phyloP scores from a whole-genome alignment of 1,140 invertebrate genomes.

The Lysiphlebus fabarum region DNA sequence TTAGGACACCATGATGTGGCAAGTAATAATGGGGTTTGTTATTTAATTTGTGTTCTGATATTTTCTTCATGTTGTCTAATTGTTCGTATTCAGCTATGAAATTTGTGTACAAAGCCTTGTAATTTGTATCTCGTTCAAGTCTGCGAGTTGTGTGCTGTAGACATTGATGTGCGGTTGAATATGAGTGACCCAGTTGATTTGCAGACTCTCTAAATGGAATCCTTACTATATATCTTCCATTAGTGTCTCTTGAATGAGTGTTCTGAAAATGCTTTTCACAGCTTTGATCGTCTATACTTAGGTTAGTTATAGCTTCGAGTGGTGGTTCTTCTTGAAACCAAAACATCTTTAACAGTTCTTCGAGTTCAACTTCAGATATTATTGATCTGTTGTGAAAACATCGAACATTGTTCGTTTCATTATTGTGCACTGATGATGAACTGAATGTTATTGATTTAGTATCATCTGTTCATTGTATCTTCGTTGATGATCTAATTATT shows the following conservation, averaged over 20 bases:
- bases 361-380: not conserved
- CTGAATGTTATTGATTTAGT: too few relatives aligned
- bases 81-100: slow-evolving; percentile 42
- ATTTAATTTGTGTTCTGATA: not conserved
- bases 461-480: not conserved
- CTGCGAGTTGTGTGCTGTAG: slow-evolving; percentile 24
- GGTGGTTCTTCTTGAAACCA: slow-evolving; percentile 24
- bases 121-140: slow-evolving; percentile 23
- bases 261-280: slow-evolving; percentile 20
- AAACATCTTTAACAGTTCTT: slow-evolving; percentile 15
- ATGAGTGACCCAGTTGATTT: slow-evolving; percentile 28
- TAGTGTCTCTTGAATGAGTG: slow-evolving; percentile 13
- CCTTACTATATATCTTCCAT: slow-evolving; percentile 14
- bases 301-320: not conserved
- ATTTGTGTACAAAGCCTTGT: slow-evolving; percentile 28
- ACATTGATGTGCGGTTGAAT: slow-evolving; percentile 22
- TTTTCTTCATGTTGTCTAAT: slow-evolving; percentile 38
- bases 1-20: slow-evolving; percentile 41
- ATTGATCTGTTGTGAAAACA: not conserved
- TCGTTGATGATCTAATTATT: not conserved
- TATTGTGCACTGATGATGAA: too few relatives aligned
- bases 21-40: slow-evolving; percentile 29
- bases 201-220: slow-evolving; percentile 31
- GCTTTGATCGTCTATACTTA: slow-evolving; percentile 12
- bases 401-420: too few relatives aligned